Conservation (phyloP, 2,797 vertebrate species). For the Xiphorhynchus erythropygius region DNA sequence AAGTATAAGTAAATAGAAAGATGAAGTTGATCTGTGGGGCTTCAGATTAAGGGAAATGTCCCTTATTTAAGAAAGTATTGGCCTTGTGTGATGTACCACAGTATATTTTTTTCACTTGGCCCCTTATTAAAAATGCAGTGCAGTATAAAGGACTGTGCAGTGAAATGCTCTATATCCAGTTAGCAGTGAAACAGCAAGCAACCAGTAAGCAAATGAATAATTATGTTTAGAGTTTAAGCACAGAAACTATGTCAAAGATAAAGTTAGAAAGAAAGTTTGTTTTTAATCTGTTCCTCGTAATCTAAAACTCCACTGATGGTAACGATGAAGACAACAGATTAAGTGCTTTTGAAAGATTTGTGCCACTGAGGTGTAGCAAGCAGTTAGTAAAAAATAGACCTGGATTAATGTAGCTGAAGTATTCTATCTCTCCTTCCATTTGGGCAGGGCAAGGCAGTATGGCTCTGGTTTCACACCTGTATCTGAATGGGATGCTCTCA, state of each 20-base stretch:
- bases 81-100: neutral
- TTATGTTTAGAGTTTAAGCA: neutral
- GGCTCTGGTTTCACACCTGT: neutral
- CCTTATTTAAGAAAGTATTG: neutral
- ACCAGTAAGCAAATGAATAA: neutral
- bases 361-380: neutral
- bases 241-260: neutral
- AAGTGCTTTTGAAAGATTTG: neutral
- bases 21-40: neutral
- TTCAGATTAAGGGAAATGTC: neutral
- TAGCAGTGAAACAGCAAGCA: neutral
- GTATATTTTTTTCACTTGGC: neutral
- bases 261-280: neutral
- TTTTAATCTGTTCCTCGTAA: neutral
- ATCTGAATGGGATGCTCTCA: neutral
- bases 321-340: neutral
- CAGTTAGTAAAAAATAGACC: neutral
- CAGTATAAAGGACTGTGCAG: neutral
- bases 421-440: neutral
- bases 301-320: neutral
- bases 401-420: neutral
- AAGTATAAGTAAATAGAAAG: neutral
- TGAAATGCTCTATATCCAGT: neutral
- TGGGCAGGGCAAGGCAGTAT: neutral
- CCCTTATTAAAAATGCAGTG: neutral